Evolutionary conservation across 2,888 invertebrate species (phyloP), one percentile per base, ranked within the genome.

Genomic region (Dryocosmus kuriphilus): DNA sequence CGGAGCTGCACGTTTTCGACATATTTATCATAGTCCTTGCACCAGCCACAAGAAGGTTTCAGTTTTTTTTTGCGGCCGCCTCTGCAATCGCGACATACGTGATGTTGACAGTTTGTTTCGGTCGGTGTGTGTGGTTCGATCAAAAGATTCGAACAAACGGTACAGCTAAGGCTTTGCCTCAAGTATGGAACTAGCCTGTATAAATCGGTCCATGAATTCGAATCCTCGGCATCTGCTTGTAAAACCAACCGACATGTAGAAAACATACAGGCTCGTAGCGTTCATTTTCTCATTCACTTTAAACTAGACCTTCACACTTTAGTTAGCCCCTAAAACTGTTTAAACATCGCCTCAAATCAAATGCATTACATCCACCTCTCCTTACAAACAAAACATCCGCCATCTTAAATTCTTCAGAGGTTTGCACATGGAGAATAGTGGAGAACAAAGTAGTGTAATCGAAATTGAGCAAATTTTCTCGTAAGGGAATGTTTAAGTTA

Each of bases 81-180:
- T 88, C 96, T 94, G 90, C 98, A 98, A 75, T 94, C 93, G 85
- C 95, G 95, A 91, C 98, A 98, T 57, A 98, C 96, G 92, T 97
- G 96, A 92, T 98, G 98, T 91, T 96, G 96, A 92, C 98, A 98
- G 82, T 94, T 95, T 5, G 95, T 94, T 86, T 94, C 95, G 27
- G 94, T 94, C 22, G 97, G 97, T 51, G 96, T 95, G 89, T 95
- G 95, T 8, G 98, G 98, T 89, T 96, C 96, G 84, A 95, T 95
- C 77, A 98, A 92, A 84, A 98, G 93, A 89, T 96, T 95, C 81
- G 96, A 95, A 92, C 98, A 98, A 77, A 98, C 97, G 77, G 96
- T 96, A 92, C 98, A 98, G 85, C 97, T 96, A 86, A 98, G 93
- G 82, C 97, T 96, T 91, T 97, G 97, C 79, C 97, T 94, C 89